A percentile compares a stretch with the other conserved stretches of the same genome.
phyloP scores from a whole-genome alignment of 1,140 invertebrate genomes.

The Polypedilum pembai region DNA sequence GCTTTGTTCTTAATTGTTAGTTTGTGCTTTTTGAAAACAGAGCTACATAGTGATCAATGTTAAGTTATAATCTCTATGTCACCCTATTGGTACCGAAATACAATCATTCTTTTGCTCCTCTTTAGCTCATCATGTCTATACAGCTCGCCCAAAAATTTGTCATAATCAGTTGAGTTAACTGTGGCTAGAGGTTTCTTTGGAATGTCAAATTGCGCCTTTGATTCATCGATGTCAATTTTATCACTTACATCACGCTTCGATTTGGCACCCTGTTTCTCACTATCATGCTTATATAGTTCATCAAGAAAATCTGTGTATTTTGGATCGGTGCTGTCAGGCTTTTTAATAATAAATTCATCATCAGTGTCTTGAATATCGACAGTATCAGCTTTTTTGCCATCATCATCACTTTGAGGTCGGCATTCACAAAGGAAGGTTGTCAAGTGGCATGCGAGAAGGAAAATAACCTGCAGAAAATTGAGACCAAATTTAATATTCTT shows the following conservation, averaged over 20 bases:
- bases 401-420: not conserved
- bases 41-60: too few species aligned
- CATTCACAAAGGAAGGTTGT: not conserved
- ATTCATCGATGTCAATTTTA: too few species aligned
- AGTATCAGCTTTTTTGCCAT: not conserved
- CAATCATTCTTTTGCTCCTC: not conserved
- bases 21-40: too few species aligned
- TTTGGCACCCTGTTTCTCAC: not conserved
- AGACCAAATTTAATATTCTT: too few species aligned
- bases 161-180: not conserved
- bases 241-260: not conserved
- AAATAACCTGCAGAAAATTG: not conserved
- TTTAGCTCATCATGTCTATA: not conserved
- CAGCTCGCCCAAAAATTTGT: not conserved
- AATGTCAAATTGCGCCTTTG: too few species aligned
- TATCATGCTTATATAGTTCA: constrained; percentile 3
- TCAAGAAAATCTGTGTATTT: not conserved
- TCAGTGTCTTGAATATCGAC: not conserved
- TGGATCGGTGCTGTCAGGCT: not conserved
- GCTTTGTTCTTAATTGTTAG: too few species aligned
- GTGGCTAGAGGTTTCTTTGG: too few species aligned
- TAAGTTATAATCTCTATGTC: too few species aligned
- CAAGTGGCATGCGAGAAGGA: not conserved
- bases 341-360: constrained; percentile 11
- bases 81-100: not conserved